Base-by-base conservation (phyloP, 2,113 vertebrate genomes). In the Cheilinus undulatus region DNA sequence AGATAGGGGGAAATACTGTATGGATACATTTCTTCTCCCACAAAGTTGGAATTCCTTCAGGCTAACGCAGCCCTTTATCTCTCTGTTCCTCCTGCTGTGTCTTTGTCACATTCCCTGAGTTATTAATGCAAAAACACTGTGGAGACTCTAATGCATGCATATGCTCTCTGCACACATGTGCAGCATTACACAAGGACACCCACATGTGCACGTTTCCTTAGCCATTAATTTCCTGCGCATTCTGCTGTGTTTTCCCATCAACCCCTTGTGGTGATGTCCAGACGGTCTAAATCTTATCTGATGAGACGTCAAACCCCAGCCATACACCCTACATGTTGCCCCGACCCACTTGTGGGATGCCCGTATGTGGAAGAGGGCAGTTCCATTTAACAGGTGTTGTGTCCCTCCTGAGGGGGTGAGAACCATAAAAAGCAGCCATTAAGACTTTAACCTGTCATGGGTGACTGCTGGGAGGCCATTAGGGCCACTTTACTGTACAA, bases 381-480 rank as follows among this genome's bases (percentile, higher is more conserved):
- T 51, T 79, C 82, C 77, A 83, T 88, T 89, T 88, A 93, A 93
- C 92, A 92, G 91, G 92, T 93, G 93, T 86, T 85, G 85, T 48
- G 73, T 74, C 73, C 78, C 80, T 89, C 87, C 71, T 67, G 20
- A 54, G 80, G 82, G 82, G 52, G 30, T 19, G 62, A 56, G 72
- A 36, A 53, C 74, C 63, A 91, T 94, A 92, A 92, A 90, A 91
- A 80, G 65, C 82, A 71, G 68, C 78, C 90, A 90, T 92, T 88
- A 93, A 83, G 86, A 87, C 86, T 92, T 90, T 88, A 93, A 93
- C 90, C 84, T 89, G 89, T 92, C 91, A 92, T 59, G 91, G 92
- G 86, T 92, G 92, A 93, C 85, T 92, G 91, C 87, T 78, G 84
- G 65, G 79, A 81, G 86, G 63, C 83, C 83, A 91, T 93, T 92